Evolutionary conservation across 2,797 vertebrate genomes (phyloP).

Genomic region (Parauchenoglanis punctatus): DNA sequence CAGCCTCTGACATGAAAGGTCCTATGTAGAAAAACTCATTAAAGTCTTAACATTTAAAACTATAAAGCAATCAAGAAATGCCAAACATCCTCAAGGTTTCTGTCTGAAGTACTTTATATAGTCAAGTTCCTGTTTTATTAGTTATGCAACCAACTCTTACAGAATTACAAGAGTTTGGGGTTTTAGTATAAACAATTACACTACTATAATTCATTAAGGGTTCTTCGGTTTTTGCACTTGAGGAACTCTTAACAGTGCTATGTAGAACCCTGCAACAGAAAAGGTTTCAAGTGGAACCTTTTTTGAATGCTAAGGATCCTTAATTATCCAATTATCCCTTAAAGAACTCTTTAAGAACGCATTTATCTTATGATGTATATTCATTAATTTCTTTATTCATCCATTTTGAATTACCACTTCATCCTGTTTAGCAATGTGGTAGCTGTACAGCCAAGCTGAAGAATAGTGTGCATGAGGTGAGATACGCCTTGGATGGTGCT

Average conservation of each 20-base stretch:
- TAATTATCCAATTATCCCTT: neutral
- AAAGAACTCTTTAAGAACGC: neutral
- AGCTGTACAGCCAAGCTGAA: neutral
- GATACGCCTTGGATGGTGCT: neutral
- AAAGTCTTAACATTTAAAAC: neutral
- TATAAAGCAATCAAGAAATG: neutral
- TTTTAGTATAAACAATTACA: neutral
- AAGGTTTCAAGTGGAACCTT: too few species aligned
- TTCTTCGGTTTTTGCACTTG: neutral
- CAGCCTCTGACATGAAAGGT: neutral
- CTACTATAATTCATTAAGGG: neutral
- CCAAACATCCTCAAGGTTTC: neutral
- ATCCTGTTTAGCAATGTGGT: neutral
- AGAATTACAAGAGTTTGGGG: neutral
- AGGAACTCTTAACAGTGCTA: neutral
- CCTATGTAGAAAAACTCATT: constrained; percentile 5
- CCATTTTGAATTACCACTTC: neutral
- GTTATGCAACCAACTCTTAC: neutral
- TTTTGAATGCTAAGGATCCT: neutral
- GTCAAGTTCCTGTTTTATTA: neutral
- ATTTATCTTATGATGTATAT: neutral
- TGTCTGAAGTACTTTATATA: neutral
- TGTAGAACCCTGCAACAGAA: neutral
- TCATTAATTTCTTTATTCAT: neutral
- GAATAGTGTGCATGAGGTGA: neutral